Percentiles rank a stretch among this genome's conserved stretches.
Evolutionary conservation across 2,797 vertebrate genomes (phyloP).

Genomic region (Intellagama lesueurii): DNA sequence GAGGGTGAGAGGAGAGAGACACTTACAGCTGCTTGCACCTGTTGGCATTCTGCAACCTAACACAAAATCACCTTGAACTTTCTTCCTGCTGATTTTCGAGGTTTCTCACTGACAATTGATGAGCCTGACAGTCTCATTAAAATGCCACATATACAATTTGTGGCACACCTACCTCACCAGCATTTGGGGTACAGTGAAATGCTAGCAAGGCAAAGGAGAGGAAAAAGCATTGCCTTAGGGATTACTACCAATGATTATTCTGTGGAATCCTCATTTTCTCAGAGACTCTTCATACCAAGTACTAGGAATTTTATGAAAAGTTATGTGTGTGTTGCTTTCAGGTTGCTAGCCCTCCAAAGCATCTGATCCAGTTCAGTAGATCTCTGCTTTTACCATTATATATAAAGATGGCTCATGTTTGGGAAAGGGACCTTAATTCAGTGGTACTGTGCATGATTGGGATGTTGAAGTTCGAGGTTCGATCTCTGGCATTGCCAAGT

Average conservation of each 20-base stretch:
- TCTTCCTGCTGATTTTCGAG: constrained; percentile 63
- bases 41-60: constrained; percentile 68
- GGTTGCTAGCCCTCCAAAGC: not conserved
- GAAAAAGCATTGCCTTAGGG: not conserved
- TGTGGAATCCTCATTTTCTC: not conserved
- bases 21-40: constrained; percentile 55
- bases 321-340: not conserved
- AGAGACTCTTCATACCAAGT: not conserved
- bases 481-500: too few relatives aligned
- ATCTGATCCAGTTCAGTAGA: not conserved
- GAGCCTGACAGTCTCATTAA: constrained; percentile 74
- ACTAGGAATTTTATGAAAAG: too few relatives aligned
- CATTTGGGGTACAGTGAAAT: constrained; percentile 60
- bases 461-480: too few relatives aligned
- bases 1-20: not conserved
- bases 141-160: constrained; percentile 69
- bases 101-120: constrained; percentile 73
- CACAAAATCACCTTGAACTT: constrained; percentile 75
- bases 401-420: not conserved
- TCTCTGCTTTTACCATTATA: not conserved
- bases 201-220: constrained; percentile 39
- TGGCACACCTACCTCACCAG: constrained; percentile 55
- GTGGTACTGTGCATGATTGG: not conserved
- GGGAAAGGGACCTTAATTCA: not conserved
- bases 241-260: not conserved